Percentiles rank a stretch among this genome's conserved stretches.
Conservation (phyloP, 2,113 vertebrate species). For the Barnardius zonarius region DNA sequence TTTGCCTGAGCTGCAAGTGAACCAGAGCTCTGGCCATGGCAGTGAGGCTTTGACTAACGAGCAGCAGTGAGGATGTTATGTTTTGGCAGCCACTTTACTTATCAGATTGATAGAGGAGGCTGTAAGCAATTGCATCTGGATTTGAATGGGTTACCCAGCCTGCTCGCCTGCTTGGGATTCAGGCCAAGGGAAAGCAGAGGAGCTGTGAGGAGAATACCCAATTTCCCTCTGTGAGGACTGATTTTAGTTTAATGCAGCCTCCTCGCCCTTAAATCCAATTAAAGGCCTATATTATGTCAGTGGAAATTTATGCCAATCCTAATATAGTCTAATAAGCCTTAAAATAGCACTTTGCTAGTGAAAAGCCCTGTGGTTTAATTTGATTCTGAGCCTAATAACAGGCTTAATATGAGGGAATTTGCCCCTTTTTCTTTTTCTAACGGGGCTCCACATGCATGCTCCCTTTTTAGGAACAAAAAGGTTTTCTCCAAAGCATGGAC, state of each 20-base stretch:
- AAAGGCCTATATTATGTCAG: slow-evolving; percentile 81
- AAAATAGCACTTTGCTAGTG: slow-evolving; percentile 80
- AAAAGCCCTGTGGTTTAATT: slow-evolving; percentile 82
- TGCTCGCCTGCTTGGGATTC: slow-evolving; percentile 39
- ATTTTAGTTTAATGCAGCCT: slow-evolving; percentile 76
- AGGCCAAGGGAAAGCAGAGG: slow-evolving; percentile 58
- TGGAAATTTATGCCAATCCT: slow-evolving; percentile 84
- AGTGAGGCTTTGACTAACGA: neutral
- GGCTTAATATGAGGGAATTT: slow-evolving; percentile 77
- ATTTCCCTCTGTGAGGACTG: slow-evolving; percentile 60
- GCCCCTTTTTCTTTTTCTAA: slow-evolving; percentile 73
- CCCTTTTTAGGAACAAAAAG: slow-evolving; percentile 12
- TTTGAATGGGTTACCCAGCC: slow-evolving; percentile 68
- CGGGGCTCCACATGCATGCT: slow-evolving; percentile 56
- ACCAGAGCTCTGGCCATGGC: neutral
- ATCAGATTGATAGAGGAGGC: slow-evolving; percentile 44
- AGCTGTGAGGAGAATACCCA: slow-evolving; percentile 70
- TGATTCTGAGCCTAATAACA: slow-evolving; percentile 80
- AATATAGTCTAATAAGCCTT: slow-evolving; percentile 85
- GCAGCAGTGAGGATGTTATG: neutral
- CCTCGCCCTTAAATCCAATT: slow-evolving; percentile 82
- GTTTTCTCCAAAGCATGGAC: neutral
- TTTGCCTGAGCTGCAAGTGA: neutral
- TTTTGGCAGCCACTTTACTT: slow-evolving; percentile 38
- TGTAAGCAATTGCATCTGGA: slow-evolving; percentile 63